Evolutionary conservation across 2,888 invertebrate genomes (phyloP).

Genomic region (Lithodes maja): DNA sequence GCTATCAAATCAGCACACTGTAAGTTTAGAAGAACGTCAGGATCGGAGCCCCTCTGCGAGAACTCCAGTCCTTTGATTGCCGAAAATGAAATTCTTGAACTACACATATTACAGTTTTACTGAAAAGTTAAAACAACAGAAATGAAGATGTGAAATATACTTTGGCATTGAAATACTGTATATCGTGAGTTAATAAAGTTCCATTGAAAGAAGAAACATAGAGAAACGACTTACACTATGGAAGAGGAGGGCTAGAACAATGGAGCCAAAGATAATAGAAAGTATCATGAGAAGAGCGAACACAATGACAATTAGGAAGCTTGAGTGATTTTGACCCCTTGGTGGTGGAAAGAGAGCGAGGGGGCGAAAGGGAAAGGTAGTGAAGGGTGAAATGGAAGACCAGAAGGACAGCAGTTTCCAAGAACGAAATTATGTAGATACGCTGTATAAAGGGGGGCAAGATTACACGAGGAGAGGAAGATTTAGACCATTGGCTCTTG

Average conservation of each 20-base stretch:
- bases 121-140: no score
- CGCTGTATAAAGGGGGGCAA: slow-evolving; percentile 9
- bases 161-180: no score
- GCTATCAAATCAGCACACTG: no score
- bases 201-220: neutral
- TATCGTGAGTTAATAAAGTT: no score
- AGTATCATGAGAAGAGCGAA: neutral
- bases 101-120: no score
- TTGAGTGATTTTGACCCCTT: slow-evolving; percentile 8
- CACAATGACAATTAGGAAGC: neutral
- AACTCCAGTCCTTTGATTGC: no score
- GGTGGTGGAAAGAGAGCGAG: slow-evolving; percentile 9
- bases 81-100: no score
- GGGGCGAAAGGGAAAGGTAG: slow-evolving; percentile 16
- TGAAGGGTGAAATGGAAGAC: slow-evolving; percentile 33
- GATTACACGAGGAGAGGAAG: neutral
- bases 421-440: slow-evolving; percentile 38
- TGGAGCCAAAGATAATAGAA: neutral
- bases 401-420: slow-evolving; percentile 29
- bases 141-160: no score
- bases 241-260: neutral
- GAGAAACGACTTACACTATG: neutral
- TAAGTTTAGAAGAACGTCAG: no score
- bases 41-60: no score
- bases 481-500: neutral